A percentile compares a stretch with the other conserved stretches of the same genome.
Evolutionary conservation across 2,113 vertebrate genomes (phyloP).

Genomic region (Rhodinocichla rosea): DNA sequence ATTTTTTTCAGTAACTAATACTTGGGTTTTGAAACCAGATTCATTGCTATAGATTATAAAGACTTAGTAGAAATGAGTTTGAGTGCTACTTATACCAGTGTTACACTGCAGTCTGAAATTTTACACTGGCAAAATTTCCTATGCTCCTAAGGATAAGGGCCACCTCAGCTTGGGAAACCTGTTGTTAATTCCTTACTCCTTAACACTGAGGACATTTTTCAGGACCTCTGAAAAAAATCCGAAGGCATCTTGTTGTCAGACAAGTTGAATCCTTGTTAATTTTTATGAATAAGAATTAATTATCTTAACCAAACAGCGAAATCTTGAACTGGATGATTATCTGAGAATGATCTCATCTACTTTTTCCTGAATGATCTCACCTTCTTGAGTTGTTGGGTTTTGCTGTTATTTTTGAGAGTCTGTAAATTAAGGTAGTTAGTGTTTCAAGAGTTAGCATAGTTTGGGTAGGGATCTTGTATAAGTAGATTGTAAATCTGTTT

Average conservation of each 20-base stretch:
- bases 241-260: background rate
- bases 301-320: background rate
- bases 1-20: background rate
- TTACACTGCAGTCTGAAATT: background rate
- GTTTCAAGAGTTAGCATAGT: background rate
- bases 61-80: background rate
- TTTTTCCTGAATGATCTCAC: background rate
- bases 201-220: background rate
- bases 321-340: background rate
- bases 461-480: background rate
- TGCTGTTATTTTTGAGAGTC: background rate
- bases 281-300: background rate
- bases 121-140: background rate
- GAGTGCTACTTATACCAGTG: background rate
- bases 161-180: background rate
- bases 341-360: background rate
- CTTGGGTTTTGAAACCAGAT: background rate
- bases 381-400: background rate
- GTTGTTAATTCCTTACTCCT: background rate
- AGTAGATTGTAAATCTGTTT: slow-evolving; percentile 15
- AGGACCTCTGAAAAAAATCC: background rate
- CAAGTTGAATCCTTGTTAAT: background rate
- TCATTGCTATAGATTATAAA: background rate
- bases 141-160: background rate
- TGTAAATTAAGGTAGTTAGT: background rate